phyloP scores from a whole-genome alignment of 2,888 invertebrate genomes.

The Pseudolycoriella hygida region DNA sequence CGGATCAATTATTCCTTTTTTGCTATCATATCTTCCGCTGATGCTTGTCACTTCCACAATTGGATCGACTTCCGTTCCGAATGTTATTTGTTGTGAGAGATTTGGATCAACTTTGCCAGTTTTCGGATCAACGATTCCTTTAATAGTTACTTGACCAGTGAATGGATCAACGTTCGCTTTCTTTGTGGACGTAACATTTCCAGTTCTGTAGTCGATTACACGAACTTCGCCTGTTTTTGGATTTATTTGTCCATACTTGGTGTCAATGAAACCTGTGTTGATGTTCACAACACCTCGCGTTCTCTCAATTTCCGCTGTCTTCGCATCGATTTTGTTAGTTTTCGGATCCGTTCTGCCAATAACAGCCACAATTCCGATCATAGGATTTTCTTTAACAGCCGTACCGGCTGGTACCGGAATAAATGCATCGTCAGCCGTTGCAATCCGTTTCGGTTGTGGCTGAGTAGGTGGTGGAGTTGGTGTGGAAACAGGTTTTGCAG shows the following conservation, averaged over 20 bases:
- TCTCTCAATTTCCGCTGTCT: constrained; percentile 38
- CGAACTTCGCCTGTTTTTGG: constrained; percentile 41
- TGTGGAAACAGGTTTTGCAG: background rate
- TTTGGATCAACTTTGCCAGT: constrained; percentile 38
- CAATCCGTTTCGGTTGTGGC: background rate
- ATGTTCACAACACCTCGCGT: constrained; percentile 41
- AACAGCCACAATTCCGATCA: constrained; percentile 39
- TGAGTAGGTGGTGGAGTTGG: background rate
- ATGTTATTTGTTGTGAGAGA: constrained; percentile 38
- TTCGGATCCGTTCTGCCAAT: constrained; percentile 42
- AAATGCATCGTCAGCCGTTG: background rate
- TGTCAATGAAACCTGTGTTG: constrained; percentile 39
- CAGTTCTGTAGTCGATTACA: constrained; percentile 41
- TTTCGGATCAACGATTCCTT: constrained; percentile 38
- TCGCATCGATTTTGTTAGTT: constrained; percentile 41
- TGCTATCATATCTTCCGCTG: constrained; percentile 40
- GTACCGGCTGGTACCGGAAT: constrained; percentile 1
- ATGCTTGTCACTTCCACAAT: constrained; percentile 40
- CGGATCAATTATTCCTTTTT: constrained; percentile 41
- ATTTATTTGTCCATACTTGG: constrained; percentile 45
- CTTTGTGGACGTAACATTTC: constrained; percentile 36
- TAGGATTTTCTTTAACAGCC: constrained; percentile 34
- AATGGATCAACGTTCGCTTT: constrained; percentile 38
- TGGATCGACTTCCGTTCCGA: constrained; percentile 35
- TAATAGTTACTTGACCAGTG: constrained; percentile 37